Base-by-base conservation (phyloP, 2,113 vertebrate genomes). In the Gallinago jamesoni region DNA sequence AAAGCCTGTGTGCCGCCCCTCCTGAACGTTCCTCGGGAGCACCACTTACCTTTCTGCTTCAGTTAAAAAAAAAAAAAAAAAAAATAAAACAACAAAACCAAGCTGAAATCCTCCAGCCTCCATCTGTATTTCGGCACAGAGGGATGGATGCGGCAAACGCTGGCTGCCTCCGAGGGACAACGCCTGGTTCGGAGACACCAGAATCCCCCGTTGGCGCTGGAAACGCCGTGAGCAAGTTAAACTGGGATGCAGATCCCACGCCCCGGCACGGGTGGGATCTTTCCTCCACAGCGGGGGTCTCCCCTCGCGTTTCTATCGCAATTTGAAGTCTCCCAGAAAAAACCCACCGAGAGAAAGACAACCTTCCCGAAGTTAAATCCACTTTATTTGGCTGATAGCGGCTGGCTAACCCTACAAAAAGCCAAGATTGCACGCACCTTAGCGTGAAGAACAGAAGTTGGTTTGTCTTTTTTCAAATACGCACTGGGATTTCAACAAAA, bases 301-400 rank as follows among this genome's bases (percentile, higher is more conserved):
- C 86, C 89, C 39, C 4, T 31, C 41, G 84, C n/a, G 35, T 87
- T 90, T 47, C 81, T 84, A 66, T 6, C 9, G 30, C 80, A 12
- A 12, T 64, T 66, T 59, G 59, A 93, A 76, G 33, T 39, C 57
- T 89, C 92, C 66, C 60, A 53, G 57, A 94, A 86, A 86, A 94
- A 95, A 62, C 14, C 33, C 39, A 93, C 13, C 30, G 5, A 21
- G 52, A 60, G 30, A 79, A 92, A 75, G 14, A 45, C 56, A 90
- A 67, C 39, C 82, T 56, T 88, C 53, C 37, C 27, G 18, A 97
- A 94, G 97, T 97, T 94, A 94, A 95, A 96, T 76, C 76, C 48
- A 96, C 94, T 93, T 85, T 31, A 66, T 59, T 80, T 95, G 1
- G 1, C 90, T 94, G 64, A 16, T 1, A 91, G 41, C 7, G 43